Conservation (phyloP, 2,888 invertebrate genomes). For the Encarsia formosa region DNA sequence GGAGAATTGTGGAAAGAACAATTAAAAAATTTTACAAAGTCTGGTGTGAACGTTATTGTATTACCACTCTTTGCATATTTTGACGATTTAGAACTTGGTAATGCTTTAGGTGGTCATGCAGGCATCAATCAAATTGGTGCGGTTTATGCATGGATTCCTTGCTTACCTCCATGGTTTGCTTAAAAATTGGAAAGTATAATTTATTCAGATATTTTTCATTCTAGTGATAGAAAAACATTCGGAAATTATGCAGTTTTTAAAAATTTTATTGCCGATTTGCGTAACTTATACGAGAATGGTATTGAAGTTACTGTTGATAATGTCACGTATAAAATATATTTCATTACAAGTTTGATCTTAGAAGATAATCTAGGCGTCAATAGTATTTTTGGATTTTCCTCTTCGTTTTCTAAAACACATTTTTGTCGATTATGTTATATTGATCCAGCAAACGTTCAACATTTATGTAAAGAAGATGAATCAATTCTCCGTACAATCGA, state of each 20-base stretch:
- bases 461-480: constrained; percentile 13
- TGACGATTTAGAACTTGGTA: constrained; percentile 27
- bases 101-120: constrained; percentile 24
- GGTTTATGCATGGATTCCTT: constrained; percentile 20
- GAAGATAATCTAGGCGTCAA: constrained; percentile 21
- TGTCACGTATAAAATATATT: constrained; percentile 6
- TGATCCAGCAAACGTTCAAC: background rate
- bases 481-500: constrained; percentile 11
- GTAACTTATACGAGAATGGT: constrained; percentile 4
- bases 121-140: constrained; percentile 21
- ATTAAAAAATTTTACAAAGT: constrained; percentile 11
- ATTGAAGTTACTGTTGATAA: constrained; percentile 1
- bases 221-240: constrained; percentile 16
- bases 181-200: constrained; percentile 16
- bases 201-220: background rate
- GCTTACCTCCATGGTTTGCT: constrained; percentile 6
- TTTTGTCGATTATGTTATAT: constrained; percentile 22
- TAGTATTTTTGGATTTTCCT: constrained; percentile 16
- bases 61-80: constrained; percentile 26
- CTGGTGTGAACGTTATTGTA: background rate
- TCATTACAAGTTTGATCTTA: constrained; percentile 9
- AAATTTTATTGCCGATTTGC: constrained; percentile 10
- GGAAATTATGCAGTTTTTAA: constrained; percentile 14
- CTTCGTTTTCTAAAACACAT: constrained; percentile 11
- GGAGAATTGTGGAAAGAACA: constrained; percentile 14